Evolutionary conservation across 1,140 invertebrate genomes (phyloP).

Genomic region (Eriocheir sinensis): DNA sequence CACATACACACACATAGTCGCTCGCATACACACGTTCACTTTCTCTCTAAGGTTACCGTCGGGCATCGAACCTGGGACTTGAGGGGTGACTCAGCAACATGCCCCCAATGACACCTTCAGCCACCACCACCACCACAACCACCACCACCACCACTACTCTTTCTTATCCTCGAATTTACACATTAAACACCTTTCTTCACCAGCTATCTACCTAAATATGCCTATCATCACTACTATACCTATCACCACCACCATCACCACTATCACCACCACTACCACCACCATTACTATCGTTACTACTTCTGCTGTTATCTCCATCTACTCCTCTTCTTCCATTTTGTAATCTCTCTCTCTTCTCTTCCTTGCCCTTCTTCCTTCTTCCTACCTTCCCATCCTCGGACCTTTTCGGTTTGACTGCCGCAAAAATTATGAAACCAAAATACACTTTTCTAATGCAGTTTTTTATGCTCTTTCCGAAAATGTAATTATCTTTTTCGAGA

Average conservation of each 20-base stretch:
- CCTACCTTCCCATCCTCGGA: background rate
- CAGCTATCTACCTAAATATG: no score
- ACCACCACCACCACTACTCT: background rate
- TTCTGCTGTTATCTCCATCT: no score
- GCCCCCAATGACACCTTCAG: background rate
- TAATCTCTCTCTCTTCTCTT: background rate
- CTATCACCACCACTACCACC: background rate
- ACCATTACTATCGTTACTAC: no score
- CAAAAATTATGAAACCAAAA: no score
- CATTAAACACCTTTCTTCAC: no score
- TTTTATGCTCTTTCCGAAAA: no score
- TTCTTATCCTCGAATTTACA: no score
- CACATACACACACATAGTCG: background rate
- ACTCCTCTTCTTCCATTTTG: background rate
- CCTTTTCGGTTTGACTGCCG: no score
- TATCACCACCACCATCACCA: background rate
- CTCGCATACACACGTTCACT: constrained; percentile 7
- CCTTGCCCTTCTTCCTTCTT: background rate
- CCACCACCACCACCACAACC: background rate
- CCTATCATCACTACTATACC: no score
- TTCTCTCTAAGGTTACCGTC: background rate
- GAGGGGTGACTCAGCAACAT: background rate
- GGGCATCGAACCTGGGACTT: background rate
- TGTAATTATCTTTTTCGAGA: no score
- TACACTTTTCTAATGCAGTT: no score